These are phyloP conservation scores for Arremon aurantiirostris DNA, from an alignment of 2,797 vertebrate species.

Conservation along the genomic window DNA sequence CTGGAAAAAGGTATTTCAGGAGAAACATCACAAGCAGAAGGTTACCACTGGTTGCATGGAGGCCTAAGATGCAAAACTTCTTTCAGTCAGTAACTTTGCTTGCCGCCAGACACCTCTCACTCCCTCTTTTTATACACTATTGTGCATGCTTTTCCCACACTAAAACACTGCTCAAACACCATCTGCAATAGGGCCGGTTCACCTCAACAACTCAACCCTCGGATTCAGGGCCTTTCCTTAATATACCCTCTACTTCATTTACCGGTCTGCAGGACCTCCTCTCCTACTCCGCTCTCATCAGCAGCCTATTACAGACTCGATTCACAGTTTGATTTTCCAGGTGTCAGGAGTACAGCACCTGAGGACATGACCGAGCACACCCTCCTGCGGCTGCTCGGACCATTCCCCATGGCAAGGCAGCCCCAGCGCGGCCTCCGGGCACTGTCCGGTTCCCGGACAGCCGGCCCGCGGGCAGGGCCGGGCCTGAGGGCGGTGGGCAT, in stretches of 20 bases:
- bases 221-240: neutral
- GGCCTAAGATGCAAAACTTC: neutral
- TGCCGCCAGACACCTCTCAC: neutral
- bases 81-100: neutral
- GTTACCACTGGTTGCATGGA: rapidly evolving
- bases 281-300: neutral
- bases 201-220: neutral
- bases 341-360: rapidly evolving
- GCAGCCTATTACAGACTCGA: too few relatives aligned
- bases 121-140: neutral
- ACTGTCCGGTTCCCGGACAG: neutral
- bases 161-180: neutral
- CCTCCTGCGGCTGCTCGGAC: neutral
- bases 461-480: neutral
- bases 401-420: neutral
- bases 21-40: neutral
- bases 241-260: neutral
- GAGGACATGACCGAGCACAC: neutral
- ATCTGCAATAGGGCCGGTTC: rapidly evolving
- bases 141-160: neutral
- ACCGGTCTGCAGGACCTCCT: too few relatives aligned
- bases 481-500: neutral
- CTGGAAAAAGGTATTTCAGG: neutral
- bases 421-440: neutral
- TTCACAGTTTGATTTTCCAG: rapidly evolving